phyloP scores from a whole-genome alignment of 2,113 vertebrate genomes.

The Macrotus californicus region DNA sequence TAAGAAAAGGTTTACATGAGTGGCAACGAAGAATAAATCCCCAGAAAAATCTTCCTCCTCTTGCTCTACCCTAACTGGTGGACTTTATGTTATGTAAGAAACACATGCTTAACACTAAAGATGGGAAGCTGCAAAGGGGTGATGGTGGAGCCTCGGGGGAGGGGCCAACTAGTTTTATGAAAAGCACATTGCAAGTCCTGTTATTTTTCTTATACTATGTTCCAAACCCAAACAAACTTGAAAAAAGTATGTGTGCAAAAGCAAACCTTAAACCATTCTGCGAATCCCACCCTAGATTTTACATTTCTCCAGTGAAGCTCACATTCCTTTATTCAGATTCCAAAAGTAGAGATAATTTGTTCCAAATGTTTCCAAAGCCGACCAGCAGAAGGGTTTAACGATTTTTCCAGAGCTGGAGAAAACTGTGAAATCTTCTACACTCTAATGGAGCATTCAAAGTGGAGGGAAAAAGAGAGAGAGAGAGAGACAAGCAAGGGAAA shows the following conservation, averaged over 20 bases:
- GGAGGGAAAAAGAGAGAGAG: background rate
- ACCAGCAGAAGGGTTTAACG: slow-evolving; percentile 79
- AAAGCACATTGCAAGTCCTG: slow-evolving; percentile 60
- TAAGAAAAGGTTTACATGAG: slow-evolving; percentile 16
- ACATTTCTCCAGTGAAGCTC: slow-evolving; percentile 82
- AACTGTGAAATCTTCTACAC: slow-evolving; percentile 80
- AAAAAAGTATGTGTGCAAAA: slow-evolving; percentile 60
- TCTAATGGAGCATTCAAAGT: slow-evolving; percentile 65
- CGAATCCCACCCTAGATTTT: slow-evolving; percentile 81
- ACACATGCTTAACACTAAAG: background rate
- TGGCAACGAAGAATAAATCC: slow-evolving; percentile 17
- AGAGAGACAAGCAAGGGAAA: background rate
- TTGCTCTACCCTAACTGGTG: background rate
- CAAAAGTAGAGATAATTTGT: slow-evolving; percentile 86
- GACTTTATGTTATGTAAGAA: slow-evolving; percentile 53
- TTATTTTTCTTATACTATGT: slow-evolving; percentile 69
- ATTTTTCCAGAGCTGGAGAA: slow-evolving; percentile 83
- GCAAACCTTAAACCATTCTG: slow-evolving; percentile 74
- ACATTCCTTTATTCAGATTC: slow-evolving; percentile 84
- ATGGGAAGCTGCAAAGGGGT: slow-evolving; percentile 22
- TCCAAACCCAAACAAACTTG: slow-evolving; percentile 68
- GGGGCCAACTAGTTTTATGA: slow-evolving; percentile 41
- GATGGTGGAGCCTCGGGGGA: slow-evolving; percentile 12
- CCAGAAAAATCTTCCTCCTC: background rate
- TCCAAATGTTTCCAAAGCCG: slow-evolving; percentile 86